Base-by-base conservation (phyloP, 2,797 vertebrate species). In the Selene dorsalis region DNA sequence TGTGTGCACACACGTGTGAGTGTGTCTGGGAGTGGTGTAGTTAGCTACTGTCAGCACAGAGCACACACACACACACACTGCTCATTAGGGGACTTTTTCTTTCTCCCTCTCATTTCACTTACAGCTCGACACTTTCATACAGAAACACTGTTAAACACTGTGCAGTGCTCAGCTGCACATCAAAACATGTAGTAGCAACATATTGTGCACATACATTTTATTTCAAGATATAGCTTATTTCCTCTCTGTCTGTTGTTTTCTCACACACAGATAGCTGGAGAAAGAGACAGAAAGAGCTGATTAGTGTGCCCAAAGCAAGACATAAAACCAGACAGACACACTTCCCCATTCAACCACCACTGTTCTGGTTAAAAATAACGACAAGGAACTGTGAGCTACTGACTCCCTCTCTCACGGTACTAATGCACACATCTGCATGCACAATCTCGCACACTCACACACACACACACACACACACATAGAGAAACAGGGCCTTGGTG, bases 51-150 rank as follows among this genome's bases (percentile, higher is more conserved):
- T 91, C 89, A 90, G 86, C 88, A 69, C 75, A 30, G 63, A 75
- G 81, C 84, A 12, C 83, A 77, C 87, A 84, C 77, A 86, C 81
- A 87, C 80, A 84, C 77, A 86, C 81, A 87, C 80, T 91, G 92
- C 92, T 94, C 92, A 94, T 95, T 94, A 95, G 88, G 88, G 90
- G 89, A 93, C 87, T 92, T 90, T 92, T 90, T 92, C 90, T 93
- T 75, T 83, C 89, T 84, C 83, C 82, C 65, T 81, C 67, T 78
- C 73, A 68, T 75, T 87, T 84, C 32, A 41, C 84, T 78, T 41
- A 32, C 70, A 57, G 77, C 75, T 71, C 45, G 18, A 64, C 70
- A 52, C 55, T 43, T 75, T 80, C 16, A 32, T 87, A 77, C 82
- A 82, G 64, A 86, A 75, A 78, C 87, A 67, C 73, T 55, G 84